Evolutionary conservation across 2,113 vertebrate genomes (phyloP).

Genomic region (Corydoras maculifer): DNA sequence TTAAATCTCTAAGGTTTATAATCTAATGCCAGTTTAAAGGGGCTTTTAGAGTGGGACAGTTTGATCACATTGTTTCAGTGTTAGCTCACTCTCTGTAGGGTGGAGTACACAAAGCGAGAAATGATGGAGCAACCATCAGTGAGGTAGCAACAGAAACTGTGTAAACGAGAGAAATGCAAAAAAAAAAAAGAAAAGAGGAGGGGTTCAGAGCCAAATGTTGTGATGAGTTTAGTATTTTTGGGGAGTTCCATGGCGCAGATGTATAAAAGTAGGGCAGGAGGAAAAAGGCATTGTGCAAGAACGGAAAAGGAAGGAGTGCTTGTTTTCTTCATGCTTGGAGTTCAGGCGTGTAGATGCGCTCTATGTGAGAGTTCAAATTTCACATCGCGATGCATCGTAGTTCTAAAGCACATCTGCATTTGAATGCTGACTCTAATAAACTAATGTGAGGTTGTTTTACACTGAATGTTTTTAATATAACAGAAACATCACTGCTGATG

Average conservation of each 20-base stretch:
- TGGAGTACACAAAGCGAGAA: conserved; percentile 28
- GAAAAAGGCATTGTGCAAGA: conserved; percentile 51
- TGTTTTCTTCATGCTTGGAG: conserved; percentile 36
- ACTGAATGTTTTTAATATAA: too few species aligned
- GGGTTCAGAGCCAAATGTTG: conserved; percentile 28
- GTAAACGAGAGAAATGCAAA: neutral
- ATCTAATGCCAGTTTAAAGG: conserved; percentile 8
- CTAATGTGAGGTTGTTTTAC: too few species aligned
- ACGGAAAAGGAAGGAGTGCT: conserved; percentile 34
- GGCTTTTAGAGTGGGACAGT: conserved; percentile 28
- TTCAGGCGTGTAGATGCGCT: conserved; percentile 42
- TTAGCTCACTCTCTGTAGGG: conserved; percentile 42
- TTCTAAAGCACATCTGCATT: neutral
- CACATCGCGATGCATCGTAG: neutral
- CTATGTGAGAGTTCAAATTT: conserved; percentile 13
- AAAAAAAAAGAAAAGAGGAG: conserved; percentile 2
- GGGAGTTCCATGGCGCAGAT: conserved; percentile 53
- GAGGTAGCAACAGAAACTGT: conserved; percentile 1
- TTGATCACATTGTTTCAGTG: conserved; percentile 44
- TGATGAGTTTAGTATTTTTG: conserved; percentile 42
- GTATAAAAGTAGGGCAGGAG: conserved; percentile 46
- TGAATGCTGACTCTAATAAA: neutral
- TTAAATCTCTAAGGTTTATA: too few species aligned
- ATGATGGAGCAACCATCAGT: neutral
- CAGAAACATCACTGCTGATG: too few species aligned